Conservation (phyloP, 2,888 invertebrate genomes). For the Drosophila diplacantha region DNA sequence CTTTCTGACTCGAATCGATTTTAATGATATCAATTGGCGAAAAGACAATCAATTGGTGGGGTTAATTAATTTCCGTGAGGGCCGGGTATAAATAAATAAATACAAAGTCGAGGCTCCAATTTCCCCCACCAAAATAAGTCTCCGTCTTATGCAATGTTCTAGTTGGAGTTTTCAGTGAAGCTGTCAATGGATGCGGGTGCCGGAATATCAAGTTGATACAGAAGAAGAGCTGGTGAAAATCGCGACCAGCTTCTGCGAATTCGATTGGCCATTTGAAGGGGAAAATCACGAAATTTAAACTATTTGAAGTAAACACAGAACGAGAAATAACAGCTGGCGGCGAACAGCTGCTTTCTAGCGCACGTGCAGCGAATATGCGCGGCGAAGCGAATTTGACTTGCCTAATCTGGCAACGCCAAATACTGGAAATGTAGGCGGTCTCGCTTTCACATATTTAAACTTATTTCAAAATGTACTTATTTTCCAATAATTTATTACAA, state of each 20-base stretch:
- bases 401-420: neutral
- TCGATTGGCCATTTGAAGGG: conserved; percentile 37
- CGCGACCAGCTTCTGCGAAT: conserved; percentile 20
- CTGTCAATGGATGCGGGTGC: neutral
- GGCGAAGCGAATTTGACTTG: neutral
- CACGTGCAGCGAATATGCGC: neutral
- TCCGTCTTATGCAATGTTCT: conserved; percentile 33
- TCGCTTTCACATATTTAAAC: neutral
- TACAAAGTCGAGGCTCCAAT: conserved; percentile 18
- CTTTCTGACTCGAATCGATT: conserved; percentile 1
- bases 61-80: conserved; percentile 10
- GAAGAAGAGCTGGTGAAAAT: conserved; percentile 8
- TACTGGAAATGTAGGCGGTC: neutral
- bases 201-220: neutral
- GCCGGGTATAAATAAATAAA: conserved; percentile 11
- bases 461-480: neutral
- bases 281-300: conserved; percentile 14
- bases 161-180: neutral
- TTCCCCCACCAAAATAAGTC: conserved; percentile 9
- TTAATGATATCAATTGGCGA: conserved; percentile 48
- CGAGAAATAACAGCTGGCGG: conserved; percentile 19
- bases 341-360: neutral
- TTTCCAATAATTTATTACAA: too few species aligned
- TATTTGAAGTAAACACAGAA: conserved; percentile 15
- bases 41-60: conserved; percentile 24